phyloP scores from a whole-genome alignment of 2,797 vertebrate species.

The Neosalanx taihuensis region DNA sequence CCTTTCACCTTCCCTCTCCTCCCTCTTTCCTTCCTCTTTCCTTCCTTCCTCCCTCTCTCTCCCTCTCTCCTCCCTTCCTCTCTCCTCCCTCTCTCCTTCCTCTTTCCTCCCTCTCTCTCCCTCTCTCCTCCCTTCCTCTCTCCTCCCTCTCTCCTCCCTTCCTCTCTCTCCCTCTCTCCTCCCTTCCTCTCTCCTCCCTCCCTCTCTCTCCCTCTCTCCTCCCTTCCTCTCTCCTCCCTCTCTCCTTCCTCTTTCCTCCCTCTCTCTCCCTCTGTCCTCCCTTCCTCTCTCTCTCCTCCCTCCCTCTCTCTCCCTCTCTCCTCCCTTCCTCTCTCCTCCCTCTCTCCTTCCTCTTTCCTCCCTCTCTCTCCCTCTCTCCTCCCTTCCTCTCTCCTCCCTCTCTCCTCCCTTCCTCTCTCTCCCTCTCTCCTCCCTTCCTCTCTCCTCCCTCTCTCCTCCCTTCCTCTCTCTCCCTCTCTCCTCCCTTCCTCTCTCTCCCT shows the following conservation, averaged over 20 bases:
- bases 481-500: background rate
- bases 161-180: no score
- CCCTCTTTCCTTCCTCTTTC: background rate
- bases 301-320: no score
- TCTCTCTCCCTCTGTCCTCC: background rate
- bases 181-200: background rate
- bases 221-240: background rate
- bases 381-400: background rate
- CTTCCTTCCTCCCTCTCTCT: background rate
- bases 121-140: background rate
- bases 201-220: constrained; percentile 22
- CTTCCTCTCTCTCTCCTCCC: constrained; percentile 4
- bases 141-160: constrained; percentile 6
- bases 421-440: constrained; percentile 9
- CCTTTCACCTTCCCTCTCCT: background rate
- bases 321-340: no score
- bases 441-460: constrained; percentile 18
- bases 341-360: background rate
- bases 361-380: background rate
- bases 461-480: background rate
- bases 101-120: constrained; percentile 29
- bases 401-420: no score
- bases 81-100: background rate
- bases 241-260: background rate
- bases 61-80: background rate